Conservation (phyloP, 2,888 invertebrate species). For the Tachina fera region DNA sequence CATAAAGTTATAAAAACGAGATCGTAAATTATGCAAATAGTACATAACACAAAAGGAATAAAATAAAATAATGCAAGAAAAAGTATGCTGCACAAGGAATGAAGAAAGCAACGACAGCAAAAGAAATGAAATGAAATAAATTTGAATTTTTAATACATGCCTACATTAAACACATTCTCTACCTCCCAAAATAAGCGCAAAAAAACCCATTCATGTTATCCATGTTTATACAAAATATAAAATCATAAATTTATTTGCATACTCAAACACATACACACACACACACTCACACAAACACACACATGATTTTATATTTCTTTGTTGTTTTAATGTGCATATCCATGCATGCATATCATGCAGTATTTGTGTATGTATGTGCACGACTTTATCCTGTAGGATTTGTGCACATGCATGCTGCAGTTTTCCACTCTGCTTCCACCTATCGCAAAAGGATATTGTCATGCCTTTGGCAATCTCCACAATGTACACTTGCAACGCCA, state of each 20-base stretch:
- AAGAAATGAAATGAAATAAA: constrained; percentile 27
- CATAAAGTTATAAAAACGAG: constrained; percentile 68
- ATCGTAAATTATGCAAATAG: constrained; percentile 57
- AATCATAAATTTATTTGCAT: neutral
- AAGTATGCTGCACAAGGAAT: constrained; percentile 35
- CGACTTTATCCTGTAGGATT: constrained; percentile 43
- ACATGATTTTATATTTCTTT: neutral
- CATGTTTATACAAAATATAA: neutral
- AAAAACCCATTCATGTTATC: neutral
- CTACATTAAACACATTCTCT: constrained; percentile 11
- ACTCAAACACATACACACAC: neutral
- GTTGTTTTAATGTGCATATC: constrained; percentile 26
- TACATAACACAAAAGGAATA: neutral
- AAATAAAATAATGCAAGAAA: neutral
- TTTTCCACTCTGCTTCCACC: neutral
- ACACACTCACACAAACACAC: neutral
- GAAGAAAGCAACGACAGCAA: constrained; percentile 20
- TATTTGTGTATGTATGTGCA: neutral
- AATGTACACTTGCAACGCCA: too few relatives aligned
- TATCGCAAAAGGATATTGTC: neutral
- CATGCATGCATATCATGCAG: neutral
- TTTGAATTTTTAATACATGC: constrained; percentile 52
- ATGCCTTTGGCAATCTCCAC: neutral
- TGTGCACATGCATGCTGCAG: neutral
- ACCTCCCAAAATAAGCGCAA: neutral